Evolutionary conservation across 2,113 vertebrate genomes (phyloP), one percentile per base, ranked within the genome.

Genomic region (Mola mola): DNA sequence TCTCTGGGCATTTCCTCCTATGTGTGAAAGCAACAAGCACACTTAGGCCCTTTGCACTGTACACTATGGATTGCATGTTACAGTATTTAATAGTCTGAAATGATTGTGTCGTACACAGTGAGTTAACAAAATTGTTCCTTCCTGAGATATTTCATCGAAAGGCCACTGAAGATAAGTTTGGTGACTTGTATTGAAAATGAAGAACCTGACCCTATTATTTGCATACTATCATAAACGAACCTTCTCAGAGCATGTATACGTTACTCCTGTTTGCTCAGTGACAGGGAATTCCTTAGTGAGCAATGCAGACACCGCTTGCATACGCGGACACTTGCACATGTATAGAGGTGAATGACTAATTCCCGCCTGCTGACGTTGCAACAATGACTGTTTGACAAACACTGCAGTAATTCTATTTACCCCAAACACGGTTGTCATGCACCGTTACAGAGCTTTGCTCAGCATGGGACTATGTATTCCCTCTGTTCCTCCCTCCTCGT

Each of bases 381-480:
- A 40, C 15, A n/a, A 9, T 2, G 44, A 20, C 37, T 44, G 26
- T 63, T 78, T 75, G 61, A 37, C 26, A 2, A 75, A 57, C 48
- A 56, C 48, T 17, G 46, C 15, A 0, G 9, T 78, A 78, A 74
- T 72, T 73, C 50, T 81, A 40, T 82, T 84, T 71, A 66, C 51
- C 19, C 21, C 40, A 69, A 80, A 72, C 66, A 42, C 25, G 4
- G 37, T 37, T 51, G 68, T 76, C 79, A 78, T 65, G 72, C 72
- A 21, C 69, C 2, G 65, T 74, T 87, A 31, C 65, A 72, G 76
- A 78, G 75, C 82, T 77, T 74, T 83, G 66, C 79, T 72, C 47
- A n/a, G 49, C 59, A 9, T 7, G 17, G 12, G 13, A 33, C 59
- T 68, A 5, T 38, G 15, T 76, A 75, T 75, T 78, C 83, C 60